Conservation (phyloP, 1,140 invertebrate species). For the Drosophila leontia region DNA sequence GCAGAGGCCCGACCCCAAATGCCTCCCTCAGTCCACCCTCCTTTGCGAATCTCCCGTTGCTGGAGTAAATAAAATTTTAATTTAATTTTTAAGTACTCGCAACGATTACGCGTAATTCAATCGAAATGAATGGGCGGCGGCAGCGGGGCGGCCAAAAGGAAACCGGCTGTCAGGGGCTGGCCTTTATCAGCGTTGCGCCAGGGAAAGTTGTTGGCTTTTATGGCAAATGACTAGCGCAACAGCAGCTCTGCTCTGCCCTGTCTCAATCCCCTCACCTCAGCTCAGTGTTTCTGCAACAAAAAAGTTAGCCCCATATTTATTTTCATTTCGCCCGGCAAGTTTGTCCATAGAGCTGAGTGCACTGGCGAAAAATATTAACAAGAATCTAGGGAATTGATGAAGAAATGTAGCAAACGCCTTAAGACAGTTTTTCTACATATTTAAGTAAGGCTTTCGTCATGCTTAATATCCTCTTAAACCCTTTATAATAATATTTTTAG, state of each 20-base stretch:
- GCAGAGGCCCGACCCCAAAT: neutral
- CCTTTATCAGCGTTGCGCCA: conserved; percentile 67
- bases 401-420: neutral
- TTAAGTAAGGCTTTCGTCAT: too few species aligned
- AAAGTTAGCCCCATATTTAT: conserved; percentile 67
- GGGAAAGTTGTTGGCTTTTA: conserved; percentile 80
- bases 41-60: neutral
- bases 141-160: conserved; percentile 8
- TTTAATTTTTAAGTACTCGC: conserved; percentile 79
- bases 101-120: conserved; percentile 81
- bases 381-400: neutral
- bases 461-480: too few species aligned
- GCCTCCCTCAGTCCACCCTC: conserved; percentile 1
- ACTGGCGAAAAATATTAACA: conserved; percentile 3
- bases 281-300: neutral
- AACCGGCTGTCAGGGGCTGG: conserved; percentile 39
- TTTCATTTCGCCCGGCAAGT: conserved; percentile 60
- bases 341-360: conserved; percentile 13
- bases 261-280: too few species aligned
- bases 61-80: conserved; percentile 80
- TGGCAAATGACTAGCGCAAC: conserved; percentile 64
- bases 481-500: too few species aligned
- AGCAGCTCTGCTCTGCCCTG: conserved; percentile 1
- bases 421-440: too few species aligned
- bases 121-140: conserved; percentile 51